These are phyloP conservation scores for Drosophila barbarae DNA, from an alignment of 2,888 invertebrate species.

Conservation along the genomic window DNA sequence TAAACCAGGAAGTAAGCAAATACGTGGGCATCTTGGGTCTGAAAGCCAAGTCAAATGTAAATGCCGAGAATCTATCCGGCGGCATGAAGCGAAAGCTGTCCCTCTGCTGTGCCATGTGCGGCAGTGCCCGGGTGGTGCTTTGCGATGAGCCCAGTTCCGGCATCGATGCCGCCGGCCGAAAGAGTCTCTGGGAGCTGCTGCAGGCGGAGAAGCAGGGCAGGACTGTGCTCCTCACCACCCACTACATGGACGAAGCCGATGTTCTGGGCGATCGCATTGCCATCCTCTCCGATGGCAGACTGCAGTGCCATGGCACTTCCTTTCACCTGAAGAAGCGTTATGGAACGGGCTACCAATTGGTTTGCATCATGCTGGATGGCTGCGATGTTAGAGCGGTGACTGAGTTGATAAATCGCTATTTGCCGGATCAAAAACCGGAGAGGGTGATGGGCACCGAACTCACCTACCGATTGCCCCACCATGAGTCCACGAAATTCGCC, in stretches of 20 bases:
- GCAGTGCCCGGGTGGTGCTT: conserved; percentile 85
- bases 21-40: conserved; percentile 84
- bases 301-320: conserved; percentile 89
- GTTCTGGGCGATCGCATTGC: conserved; percentile 90
- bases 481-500: conserved; percentile 83
- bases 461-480: conserved; percentile 84
- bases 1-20: conserved; percentile 82
- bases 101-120: conserved; percentile 87
- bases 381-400: conserved; percentile 82
- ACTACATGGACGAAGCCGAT: conserved; percentile 95
- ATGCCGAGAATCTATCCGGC: conserved; percentile 83
- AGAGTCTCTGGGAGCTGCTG: conserved; percentile 89
- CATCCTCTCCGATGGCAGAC: conserved; percentile 88
- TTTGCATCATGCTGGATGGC: conserved; percentile 79
- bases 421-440: conserved; percentile 83
- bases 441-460: conserved; percentile 87
- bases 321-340: conserved; percentile 89
- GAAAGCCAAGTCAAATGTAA: conserved; percentile 82
- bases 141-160: conserved; percentile 89
- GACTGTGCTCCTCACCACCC: conserved; percentile 89
- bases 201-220: conserved; percentile 85
- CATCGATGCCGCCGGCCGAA: conserved; percentile 89
- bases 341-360: conserved; percentile 89
- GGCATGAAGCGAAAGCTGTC: conserved; percentile 88
- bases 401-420: conserved; percentile 82